Evolutionary conservation across 2,888 invertebrate species (phyloP), one percentile per base, ranked within the genome.

Genomic region (Athrips mouffetella): DNA sequence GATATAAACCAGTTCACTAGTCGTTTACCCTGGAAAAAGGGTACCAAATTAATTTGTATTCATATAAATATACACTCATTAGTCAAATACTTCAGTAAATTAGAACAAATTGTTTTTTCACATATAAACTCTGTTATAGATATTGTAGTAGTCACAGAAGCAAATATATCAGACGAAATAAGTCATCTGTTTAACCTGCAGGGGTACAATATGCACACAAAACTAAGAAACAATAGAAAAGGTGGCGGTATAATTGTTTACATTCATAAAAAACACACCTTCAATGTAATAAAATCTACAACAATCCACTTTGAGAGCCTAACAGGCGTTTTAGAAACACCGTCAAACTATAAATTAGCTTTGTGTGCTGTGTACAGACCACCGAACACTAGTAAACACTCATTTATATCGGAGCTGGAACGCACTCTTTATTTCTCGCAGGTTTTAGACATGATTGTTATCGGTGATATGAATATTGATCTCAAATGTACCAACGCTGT

Each of bases 331-430:
- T 6, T 51, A 3, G 21, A 29, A 31, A 54, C 46, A 8, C 15
- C 21, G 8, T 16, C 11, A 2, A 10, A 29, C 6, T 33, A 49
- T 10, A 25, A 15, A 11, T 11, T 48, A 20, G 31, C 47, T 20
- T 18, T 55, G 16, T 52, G 50, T 23, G 50, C 52, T 25, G 1
- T 52, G 1, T 56, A 56, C 23, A 45, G 56, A 35, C 56, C 55
- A 1, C 55, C 55, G 10, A 11, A 16, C 7, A 40, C 20, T 8
- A 51, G 44, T 13, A 53, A 53, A 42, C 30, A 40, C 15, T 40
- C 49, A 37, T 56, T 56, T 47, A 30, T 50, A 0, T n/a, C n/a
- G 0, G 55, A 56, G 30, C 39, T 56, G 2, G 18, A 46, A 23
- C 15, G 20, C n/a, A 41, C 23, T 18, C 29, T 47, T 35, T 35